A percentile compares a stretch with the other conserved stretches of the same genome.
phyloP scores from a whole-genome alignment of 2,888 invertebrate species.

The Callyntrura sp. region DNA sequence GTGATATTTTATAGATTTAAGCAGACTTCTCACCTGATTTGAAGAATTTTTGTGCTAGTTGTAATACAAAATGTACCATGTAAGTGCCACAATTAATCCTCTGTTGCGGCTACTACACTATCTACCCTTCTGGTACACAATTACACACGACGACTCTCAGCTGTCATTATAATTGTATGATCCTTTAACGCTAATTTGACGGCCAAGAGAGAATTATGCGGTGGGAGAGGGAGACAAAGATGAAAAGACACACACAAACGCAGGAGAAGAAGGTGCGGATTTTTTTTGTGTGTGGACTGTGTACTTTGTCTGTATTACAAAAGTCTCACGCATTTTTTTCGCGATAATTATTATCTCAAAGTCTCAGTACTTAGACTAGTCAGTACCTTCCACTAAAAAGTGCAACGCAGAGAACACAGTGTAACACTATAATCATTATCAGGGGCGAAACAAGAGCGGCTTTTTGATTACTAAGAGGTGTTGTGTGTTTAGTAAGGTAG shows the following conservation, averaged over 20 bases:
- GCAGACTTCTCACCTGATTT: slow-evolving; percentile 66
- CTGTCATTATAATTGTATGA: slow-evolving; percentile 7
- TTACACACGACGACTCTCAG: no score
- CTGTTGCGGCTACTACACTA: not conserved
- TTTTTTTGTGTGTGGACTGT: not conserved
- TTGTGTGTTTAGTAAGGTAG: not conserved
- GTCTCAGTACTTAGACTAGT: not conserved
- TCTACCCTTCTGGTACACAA: not conserved
- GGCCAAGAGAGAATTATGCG: not conserved
- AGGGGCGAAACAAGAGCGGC: not conserved
- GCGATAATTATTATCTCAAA: slow-evolving; percentile 4
- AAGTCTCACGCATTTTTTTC: slow-evolving; percentile 15
- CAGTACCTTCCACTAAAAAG: not conserved
- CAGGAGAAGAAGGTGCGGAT: not conserved
- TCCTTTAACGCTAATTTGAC: not conserved
- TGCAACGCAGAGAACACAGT: not conserved
- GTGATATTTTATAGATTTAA: slow-evolving; percentile 17
- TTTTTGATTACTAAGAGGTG: no score
- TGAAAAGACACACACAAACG: not conserved
- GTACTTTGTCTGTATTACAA: not conserved
- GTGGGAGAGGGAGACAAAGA: not conserved
- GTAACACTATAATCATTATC: no score
- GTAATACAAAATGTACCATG: not conserved
- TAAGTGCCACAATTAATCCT: not conserved
- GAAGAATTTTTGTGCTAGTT: not conserved